phyloP scores from a whole-genome alignment of 2,888 invertebrate species.

The Tetragonisca angustula region DNA sequence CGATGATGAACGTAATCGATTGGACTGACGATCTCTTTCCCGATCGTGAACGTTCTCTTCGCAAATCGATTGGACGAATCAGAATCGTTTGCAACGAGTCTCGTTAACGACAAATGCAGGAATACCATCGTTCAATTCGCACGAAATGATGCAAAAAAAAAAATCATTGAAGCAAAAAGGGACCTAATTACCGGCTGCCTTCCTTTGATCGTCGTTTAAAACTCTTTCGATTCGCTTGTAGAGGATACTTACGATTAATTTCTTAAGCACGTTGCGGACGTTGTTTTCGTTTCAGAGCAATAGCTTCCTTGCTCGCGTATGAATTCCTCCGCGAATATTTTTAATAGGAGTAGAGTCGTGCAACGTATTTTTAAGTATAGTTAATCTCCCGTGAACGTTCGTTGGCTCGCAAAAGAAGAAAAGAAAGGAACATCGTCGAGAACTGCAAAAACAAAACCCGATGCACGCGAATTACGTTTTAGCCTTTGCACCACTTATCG shows the following conservation, averaged over 20 bases:
- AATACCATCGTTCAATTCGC: slow-evolving; percentile 1
- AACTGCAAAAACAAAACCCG: not conserved
- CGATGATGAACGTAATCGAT: not conserved
- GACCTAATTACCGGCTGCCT: slow-evolving; percentile 64
- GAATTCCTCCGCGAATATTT: not conserved
- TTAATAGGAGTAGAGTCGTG: not conserved
- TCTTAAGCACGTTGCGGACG: slow-evolving; percentile 22
- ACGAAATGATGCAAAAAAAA: slow-evolving; percentile 14
- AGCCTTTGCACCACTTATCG: slow-evolving; percentile 1
- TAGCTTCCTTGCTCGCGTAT: not conserved
- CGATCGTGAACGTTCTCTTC: slow-evolving; percentile 8
- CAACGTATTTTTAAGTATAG: not conserved
- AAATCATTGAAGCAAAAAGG: slow-evolving; percentile 1
- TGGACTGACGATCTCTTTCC: slow-evolving; percentile 13
- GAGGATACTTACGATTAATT: slow-evolving; percentile 10
- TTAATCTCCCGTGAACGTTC: not conserved
- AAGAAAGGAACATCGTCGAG: not conserved
- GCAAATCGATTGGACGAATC: slow-evolving; percentile 16
- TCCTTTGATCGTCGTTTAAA: slow-evolving; percentile 39
- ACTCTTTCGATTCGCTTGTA: slow-evolving; percentile 23
- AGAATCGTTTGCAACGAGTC: slow-evolving; percentile 11
- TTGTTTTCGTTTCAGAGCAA: slow-evolving; percentile 30
- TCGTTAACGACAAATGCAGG: not conserved
- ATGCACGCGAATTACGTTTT: slow-evolving; percentile 16
- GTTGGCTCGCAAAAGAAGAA: not conserved